These are phyloP conservation scores for Tolypeutes matacus DNA, from an alignment of 2,797 vertebrate species.

Conservation along the genomic window DNA sequence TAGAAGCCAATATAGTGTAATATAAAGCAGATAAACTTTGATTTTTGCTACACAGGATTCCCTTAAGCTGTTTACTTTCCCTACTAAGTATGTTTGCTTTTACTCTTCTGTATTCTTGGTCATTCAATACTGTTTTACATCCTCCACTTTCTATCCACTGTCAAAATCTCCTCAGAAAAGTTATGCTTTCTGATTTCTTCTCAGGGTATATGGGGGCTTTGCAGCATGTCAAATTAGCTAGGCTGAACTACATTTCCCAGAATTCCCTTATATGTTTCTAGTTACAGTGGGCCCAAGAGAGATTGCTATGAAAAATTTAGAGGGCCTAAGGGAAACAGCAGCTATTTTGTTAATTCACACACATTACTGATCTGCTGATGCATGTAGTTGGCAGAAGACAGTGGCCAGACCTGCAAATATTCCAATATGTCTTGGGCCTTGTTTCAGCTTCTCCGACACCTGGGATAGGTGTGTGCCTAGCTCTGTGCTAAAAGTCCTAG, in stretches of 20 bases:
- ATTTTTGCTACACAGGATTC: background rate
- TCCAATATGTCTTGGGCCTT: background rate
- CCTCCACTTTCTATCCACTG: background rate
- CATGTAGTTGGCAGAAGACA: background rate
- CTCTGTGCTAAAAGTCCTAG: background rate
- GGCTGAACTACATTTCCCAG: background rate
- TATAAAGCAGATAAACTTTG: slow-evolving; percentile 16
- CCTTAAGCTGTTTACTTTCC: background rate
- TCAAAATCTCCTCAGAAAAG: slow-evolving; percentile 3
- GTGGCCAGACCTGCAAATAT: background rate
- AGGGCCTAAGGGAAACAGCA: background rate
- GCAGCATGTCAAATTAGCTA: background rate
- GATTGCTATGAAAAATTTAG: background rate
- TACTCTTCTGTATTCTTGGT: background rate
- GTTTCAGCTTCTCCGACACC: background rate
- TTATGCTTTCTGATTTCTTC: background rate
- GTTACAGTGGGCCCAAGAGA: background rate
- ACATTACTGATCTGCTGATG: background rate
- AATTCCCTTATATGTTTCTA: background rate
- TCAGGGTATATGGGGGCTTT: background rate
- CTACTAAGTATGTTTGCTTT: background rate
- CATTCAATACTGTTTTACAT: background rate
- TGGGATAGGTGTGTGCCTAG: background rate
- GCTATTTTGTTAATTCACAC: background rate
- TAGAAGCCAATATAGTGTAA: background rate